Percentiles rank a stretch among this genome's conserved stretches.
Evolutionary conservation across 2,113 vertebrate genomes (phyloP).

Genomic region (Dicaeum eximium): DNA sequence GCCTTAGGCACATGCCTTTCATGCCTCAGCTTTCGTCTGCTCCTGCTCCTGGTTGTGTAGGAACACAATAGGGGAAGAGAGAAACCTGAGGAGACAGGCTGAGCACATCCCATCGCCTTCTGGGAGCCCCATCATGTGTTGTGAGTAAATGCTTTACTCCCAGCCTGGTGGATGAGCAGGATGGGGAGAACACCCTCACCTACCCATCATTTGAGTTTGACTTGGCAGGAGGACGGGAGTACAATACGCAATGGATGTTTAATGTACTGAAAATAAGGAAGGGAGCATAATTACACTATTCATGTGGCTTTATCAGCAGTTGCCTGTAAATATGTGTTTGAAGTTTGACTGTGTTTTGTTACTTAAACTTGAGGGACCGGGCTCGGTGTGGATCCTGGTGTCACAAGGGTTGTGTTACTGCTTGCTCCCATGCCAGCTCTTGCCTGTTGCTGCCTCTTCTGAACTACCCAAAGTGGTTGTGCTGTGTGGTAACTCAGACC

Average conservation of each 20-base stretch:
- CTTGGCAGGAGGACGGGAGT: not conserved
- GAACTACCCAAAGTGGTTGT: not conserved
- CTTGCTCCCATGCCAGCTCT: not conserved
- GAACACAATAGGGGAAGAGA: not conserved
- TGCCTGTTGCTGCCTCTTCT: slow-evolving; percentile 4
- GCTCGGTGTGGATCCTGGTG: not conserved
- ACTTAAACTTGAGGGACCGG: not conserved
- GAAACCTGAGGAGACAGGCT: slow-evolving; percentile 36
- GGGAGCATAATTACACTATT: not conserved
- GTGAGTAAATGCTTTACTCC: not conserved
- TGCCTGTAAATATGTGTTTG: not conserved
- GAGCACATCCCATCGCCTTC: not conserved
- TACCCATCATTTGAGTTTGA: not conserved
- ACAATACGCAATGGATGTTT: not conserved
- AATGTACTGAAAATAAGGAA: not conserved
- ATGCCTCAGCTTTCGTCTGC: slow-evolving; percentile 40
- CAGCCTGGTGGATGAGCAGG: not conserved
- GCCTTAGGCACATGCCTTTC: slow-evolving; percentile 58
- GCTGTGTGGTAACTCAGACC: not conserved
- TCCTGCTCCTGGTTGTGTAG: not conserved
- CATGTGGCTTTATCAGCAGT: not conserved
- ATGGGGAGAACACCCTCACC: not conserved
- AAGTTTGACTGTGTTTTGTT: not conserved
- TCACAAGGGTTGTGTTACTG: not conserved
- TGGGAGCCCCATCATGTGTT: not conserved